A percentile compares a stretch with the other conserved stretches of the same genome.
Evolutionary conservation across 2,113 vertebrate species (phyloP).

Genomic region (Marmota flaviventris): DNA sequence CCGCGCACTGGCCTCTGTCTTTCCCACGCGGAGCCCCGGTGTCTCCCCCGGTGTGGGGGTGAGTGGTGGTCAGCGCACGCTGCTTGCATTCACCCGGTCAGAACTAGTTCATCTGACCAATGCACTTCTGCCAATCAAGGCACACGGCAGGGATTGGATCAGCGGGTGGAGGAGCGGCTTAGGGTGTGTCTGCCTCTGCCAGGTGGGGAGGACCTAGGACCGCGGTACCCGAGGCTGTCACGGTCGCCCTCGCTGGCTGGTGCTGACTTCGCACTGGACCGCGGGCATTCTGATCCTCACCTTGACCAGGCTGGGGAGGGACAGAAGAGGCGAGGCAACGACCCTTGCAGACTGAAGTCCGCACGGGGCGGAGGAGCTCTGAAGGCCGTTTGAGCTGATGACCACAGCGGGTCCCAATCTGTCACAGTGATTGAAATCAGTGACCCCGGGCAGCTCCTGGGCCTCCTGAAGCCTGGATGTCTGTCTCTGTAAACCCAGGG

Average conservation of each 20-base stretch:
- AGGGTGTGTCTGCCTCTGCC: not conserved
- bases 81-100: not conserved
- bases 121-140: not conserved
- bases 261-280: not conserved
- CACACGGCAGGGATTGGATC: not conserved
- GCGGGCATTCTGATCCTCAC: not conserved
- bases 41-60: too few relatives aligned
- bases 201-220: too few relatives aligned
- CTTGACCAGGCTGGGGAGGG: not conserved
- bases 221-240: not conserved
- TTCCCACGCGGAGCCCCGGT: not conserved
- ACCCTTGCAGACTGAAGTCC: not conserved
- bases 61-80: not conserved
- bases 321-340: not conserved
- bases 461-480: not conserved
- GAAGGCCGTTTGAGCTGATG: not conserved
- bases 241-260: not conserved
- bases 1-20: not conserved
- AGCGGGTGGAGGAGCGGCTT: not conserved
- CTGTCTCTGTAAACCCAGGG: not conserved
- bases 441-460: not conserved
- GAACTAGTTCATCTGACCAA: not conserved
- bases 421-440: not conserved
- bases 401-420: not conserved
- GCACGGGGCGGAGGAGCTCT: not conserved